Evolutionary conservation across 2,888 invertebrate species (phyloP).

Genomic region (Nephrotoma appendiculata): DNA sequence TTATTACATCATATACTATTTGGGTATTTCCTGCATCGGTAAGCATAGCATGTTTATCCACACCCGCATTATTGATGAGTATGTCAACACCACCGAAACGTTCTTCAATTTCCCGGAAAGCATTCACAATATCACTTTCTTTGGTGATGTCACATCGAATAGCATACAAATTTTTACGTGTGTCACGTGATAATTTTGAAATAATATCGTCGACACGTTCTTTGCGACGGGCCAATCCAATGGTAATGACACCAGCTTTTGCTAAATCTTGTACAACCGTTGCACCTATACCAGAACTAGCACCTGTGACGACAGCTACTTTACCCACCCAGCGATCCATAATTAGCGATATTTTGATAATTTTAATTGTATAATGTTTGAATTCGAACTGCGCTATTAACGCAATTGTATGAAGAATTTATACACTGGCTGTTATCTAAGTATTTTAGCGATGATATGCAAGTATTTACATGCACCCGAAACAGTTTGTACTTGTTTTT

Average conservation of each 20-base stretch:
- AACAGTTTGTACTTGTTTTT: too few relatives aligned
- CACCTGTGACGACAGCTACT: constrained; percentile 48
- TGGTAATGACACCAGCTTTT: constrained; percentile 37
- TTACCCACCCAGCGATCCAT: constrained; percentile 46
- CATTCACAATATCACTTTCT: constrained; percentile 36
- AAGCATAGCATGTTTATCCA: constrained; percentile 16
- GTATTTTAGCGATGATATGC: too few relatives aligned
- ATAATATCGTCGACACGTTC: constrained; percentile 25
- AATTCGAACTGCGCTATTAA: too few relatives aligned
- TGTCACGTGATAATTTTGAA: constrained; percentile 14
- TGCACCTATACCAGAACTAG: constrained; percentile 46
- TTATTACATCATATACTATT: constrained; percentile 25
- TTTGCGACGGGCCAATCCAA: constrained; percentile 38
- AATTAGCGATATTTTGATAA: too few relatives aligned
- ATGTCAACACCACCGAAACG: constrained; percentile 38
- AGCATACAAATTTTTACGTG: constrained; percentile 20
- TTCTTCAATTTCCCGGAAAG: constrained; percentile 36
- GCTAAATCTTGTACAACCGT: constrained; percentile 33
- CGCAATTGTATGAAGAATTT: too few relatives aligned
- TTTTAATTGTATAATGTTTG: too few relatives aligned
- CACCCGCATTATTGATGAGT: constrained; percentile 42
- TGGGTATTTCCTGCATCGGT: constrained; percentile 14
- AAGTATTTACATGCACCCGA: too few relatives aligned
- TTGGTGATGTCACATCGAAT: constrained; percentile 34
- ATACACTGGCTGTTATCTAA: too few relatives aligned